Evolutionary conservation across 2,888 invertebrate species (phyloP).

Genomic region (Agonum fuliginosum): DNA sequence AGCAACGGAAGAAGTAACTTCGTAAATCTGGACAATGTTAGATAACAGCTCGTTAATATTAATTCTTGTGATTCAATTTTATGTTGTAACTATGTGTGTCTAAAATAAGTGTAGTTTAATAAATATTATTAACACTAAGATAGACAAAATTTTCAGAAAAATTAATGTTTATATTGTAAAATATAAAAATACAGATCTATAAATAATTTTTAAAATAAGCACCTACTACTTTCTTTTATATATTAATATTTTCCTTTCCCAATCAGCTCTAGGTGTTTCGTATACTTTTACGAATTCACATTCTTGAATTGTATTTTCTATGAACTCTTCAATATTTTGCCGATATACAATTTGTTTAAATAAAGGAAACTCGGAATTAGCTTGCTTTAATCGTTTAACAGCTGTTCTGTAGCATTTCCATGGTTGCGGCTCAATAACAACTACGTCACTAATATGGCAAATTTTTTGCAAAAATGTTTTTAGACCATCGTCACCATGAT

Average conservation of each 20-base stretch:
- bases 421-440: constrained; percentile 88
- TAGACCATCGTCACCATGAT: constrained; percentile 86
- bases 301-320: constrained; percentile 76
- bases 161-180: constrained; percentile 10
- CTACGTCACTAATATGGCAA: constrained; percentile 74
- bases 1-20: constrained; percentile 84
- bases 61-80: constrained; percentile 16
- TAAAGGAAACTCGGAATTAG: constrained; percentile 77
- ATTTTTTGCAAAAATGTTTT: constrained; percentile 77
- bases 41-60: constrained; percentile 12
- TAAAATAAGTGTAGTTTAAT: constrained; percentile 17
- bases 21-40: constrained; percentile 66
- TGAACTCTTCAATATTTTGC: constrained; percentile 77
- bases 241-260: constrained; percentile 82
- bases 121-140: neutral
- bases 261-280: constrained; percentile 78
- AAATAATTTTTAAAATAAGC: neutral
- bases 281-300: constrained; percentile 75
- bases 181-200: constrained; percentile 7
- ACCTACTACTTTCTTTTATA: constrained; percentile 51
- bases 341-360: constrained; percentile 78
- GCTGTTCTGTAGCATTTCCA: constrained; percentile 91
- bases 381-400: constrained; percentile 81
- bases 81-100: neutral
- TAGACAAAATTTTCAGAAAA: constrained; percentile 12